phyloP scores from a whole-genome alignment of 2,113 vertebrate genomes.

The Corydoras sp. region DNA sequence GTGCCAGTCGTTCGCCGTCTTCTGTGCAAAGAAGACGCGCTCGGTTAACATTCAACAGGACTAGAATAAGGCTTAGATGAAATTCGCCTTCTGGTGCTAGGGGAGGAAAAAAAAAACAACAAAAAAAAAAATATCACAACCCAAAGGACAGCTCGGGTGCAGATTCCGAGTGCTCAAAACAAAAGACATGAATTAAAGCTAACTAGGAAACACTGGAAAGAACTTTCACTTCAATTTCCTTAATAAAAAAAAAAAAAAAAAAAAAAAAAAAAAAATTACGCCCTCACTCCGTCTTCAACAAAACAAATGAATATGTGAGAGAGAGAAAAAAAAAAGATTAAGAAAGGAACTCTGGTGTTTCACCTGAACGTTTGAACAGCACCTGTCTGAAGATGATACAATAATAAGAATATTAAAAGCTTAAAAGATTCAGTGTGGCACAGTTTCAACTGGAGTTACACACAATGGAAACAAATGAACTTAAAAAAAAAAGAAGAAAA shows the following conservation, averaged over 20 bases:
- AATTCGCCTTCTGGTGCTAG: conserved; percentile 2
- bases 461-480: conserved; percentile 44
- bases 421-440: conserved; percentile 64
- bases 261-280: conserved; percentile 3
- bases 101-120: neutral
- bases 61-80: conserved; percentile 8
- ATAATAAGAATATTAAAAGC: conserved; percentile 29
- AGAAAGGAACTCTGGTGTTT: conserved; percentile 47
- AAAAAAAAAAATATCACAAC: neutral
- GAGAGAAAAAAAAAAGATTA: conserved; percentile 24
- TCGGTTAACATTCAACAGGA: conserved; percentile 53
- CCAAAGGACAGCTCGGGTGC: neutral
- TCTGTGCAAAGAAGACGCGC: conserved; percentile 43
- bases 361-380: conserved; percentile 59
- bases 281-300: conserved; percentile 43
- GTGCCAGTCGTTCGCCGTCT: conserved; percentile 39
- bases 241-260: neutral
- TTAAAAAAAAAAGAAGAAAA: neutral
- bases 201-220: conserved; percentile 16
- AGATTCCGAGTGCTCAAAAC: no score
- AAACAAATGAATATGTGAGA: conserved; percentile 16
- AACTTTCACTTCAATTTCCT: conserved; percentile 45
- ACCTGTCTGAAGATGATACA: conserved; percentile 58
- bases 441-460: conserved; percentile 62
- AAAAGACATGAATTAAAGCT: no score